Percentiles rank a stretch among this genome's conserved stretches.
Conservation (phyloP, 2,797 vertebrate species). For the Cyprinodon diabolis region DNA sequence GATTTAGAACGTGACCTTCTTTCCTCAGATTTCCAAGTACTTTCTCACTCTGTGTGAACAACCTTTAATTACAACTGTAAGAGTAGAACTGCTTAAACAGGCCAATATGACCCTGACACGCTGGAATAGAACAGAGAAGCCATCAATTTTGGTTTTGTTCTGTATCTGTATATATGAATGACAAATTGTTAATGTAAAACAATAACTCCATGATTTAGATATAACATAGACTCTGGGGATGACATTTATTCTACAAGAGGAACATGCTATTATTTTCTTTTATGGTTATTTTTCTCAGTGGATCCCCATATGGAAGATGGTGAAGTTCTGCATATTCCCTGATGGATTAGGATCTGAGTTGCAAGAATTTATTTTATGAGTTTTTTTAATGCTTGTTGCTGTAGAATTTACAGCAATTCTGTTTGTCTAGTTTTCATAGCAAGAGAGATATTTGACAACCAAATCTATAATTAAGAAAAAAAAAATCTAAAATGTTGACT, state of each 20-base stretch:
- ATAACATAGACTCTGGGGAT: constrained; percentile 45
- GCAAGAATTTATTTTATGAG: constrained; percentile 50
- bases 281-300: constrained; percentile 43
- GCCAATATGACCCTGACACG: constrained; percentile 5
- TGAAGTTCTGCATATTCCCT: constrained; percentile 47
- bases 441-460: constrained; percentile 21
- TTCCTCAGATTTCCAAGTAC: constrained; percentile 20
- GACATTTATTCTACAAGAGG: constrained; percentile 46
- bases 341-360: constrained; percentile 58
- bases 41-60: constrained; percentile 12
- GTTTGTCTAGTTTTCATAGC: constrained; percentile 21
- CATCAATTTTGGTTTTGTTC: neutral
- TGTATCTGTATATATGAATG: neutral
- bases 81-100: constrained; percentile 24
- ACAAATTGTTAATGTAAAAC: neutral
- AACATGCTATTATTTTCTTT: constrained; percentile 61
- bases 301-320: constrained; percentile 35
- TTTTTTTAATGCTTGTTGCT: constrained; percentile 47
- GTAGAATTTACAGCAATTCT: constrained; percentile 38
- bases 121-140: constrained; percentile 3
- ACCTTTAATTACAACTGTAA: constrained; percentile 44
- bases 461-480: neutral
- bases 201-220: constrained; percentile 13
- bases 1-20: constrained; percentile 46
- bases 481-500: too few relatives aligned